Conservation (phyloP, 1,140 invertebrate genomes). For the Camponotus pennsylvanicus region DNA sequence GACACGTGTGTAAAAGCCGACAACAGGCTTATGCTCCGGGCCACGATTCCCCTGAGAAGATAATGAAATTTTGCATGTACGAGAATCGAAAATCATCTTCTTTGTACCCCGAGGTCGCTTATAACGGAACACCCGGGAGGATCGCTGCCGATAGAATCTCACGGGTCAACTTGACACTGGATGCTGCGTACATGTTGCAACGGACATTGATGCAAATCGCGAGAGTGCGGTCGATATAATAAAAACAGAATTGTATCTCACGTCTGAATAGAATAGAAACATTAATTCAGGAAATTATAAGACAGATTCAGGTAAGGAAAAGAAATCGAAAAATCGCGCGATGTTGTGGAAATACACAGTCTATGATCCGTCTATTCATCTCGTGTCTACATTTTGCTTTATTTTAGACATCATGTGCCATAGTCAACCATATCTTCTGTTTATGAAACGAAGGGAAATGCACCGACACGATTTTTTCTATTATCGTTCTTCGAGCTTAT, state of each 20-base stretch:
- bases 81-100: constrained; percentile 56
- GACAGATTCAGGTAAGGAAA: neutral
- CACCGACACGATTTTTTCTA: constrained; percentile 6
- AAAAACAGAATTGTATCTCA: neutral
- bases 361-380: neutral
- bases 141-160: constrained; percentile 47
- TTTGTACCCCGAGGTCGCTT: constrained; percentile 52
- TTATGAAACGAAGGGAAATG: neutral
- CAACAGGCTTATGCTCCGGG: constrained; percentile 46
- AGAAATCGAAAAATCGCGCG: neutral
- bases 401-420: constrained; percentile 12
- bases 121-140: constrained; percentile 55
- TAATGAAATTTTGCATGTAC: constrained; percentile 59
- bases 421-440: constrained; percentile 16
- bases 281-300: neutral
- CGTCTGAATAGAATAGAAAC: constrained; percentile 1
- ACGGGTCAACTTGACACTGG: constrained; percentile 43
- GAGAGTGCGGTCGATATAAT: neutral
- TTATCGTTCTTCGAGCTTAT: constrained; percentile 27
- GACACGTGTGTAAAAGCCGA: constrained; percentile 36
- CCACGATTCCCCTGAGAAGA: constrained; percentile 45
- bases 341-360: neutral
- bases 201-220: constrained; percentile 13
- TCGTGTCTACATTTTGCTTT: neutral
- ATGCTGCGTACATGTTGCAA: constrained; percentile 6